These are phyloP conservation scores for Perizoma flavofasciatum DNA, from an alignment of 2,888 invertebrate species.

Conservation along the genomic window DNA sequence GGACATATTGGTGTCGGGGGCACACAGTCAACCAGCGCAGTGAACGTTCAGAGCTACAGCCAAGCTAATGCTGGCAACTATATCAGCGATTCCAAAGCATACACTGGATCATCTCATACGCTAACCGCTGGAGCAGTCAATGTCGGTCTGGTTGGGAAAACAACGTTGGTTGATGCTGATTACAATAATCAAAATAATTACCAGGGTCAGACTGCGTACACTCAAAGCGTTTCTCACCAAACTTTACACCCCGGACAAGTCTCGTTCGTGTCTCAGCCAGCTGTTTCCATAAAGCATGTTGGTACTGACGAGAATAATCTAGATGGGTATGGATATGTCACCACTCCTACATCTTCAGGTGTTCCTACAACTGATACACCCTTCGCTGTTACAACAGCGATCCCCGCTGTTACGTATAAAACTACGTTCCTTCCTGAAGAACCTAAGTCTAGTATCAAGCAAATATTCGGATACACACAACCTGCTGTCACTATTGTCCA, in stretches of 20 bases:
- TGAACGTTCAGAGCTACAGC: conserved; percentile 50
- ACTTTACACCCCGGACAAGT: conserved; percentile 58
- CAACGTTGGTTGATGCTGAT: conserved; percentile 68
- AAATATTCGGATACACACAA: conserved; percentile 73
- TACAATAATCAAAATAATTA: conserved; percentile 60
- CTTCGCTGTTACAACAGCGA: conserved; percentile 65
- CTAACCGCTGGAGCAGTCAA: conserved; percentile 77
- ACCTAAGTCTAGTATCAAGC: conserved; percentile 70
- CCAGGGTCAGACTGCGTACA: conserved; percentile 44
- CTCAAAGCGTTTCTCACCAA: conserved; percentile 47
- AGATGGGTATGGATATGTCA: conserved; percentile 66
- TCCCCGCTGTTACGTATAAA: conserved; percentile 64
- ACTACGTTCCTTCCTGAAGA: conserved; percentile 68
- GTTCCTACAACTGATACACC: conserved; percentile 74
- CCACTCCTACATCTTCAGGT: conserved; percentile 73
- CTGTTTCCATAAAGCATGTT: conserved; percentile 68
- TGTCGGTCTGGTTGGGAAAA: conserved; percentile 78
- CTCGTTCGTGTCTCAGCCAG: conserved; percentile 61
- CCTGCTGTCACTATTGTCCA: conserved; percentile 74
- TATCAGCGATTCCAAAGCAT: conserved; percentile 60
- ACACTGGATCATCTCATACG: conserved; percentile 68
- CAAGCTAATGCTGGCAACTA: conserved; percentile 63
- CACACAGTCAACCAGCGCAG: conserved; percentile 26
- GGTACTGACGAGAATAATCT: conserved; percentile 67
- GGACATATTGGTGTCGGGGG: conserved; percentile 57